Evolutionary conservation across 1,140 invertebrate species (phyloP).

Genomic region (Bombus vancouverensis): DNA sequence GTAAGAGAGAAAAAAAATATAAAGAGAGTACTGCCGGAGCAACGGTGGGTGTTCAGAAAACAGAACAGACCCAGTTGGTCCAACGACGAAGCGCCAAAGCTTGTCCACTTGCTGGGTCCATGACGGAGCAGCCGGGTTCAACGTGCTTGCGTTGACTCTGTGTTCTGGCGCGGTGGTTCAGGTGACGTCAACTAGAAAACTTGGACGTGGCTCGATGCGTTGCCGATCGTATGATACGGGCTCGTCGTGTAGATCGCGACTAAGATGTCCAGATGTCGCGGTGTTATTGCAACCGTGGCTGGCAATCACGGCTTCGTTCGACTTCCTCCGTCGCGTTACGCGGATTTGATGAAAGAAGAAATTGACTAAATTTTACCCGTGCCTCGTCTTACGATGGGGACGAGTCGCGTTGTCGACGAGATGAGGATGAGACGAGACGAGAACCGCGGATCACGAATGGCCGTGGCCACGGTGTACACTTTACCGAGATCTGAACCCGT

Average conservation of each 20-base stretch:
- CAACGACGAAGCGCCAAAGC: slow-evolving; percentile 73
- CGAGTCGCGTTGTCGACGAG: slow-evolving; percentile 55
- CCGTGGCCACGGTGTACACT: slow-evolving; percentile 57
- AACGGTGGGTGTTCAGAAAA: slow-evolving; percentile 77
- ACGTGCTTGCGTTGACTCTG: slow-evolving; percentile 39
- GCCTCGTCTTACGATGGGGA: slow-evolving; percentile 54
- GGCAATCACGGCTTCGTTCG: slow-evolving; percentile 51
- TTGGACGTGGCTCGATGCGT: slow-evolving; percentile 9
- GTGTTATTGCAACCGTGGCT: slow-evolving; percentile 30
- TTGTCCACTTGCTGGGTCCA: slow-evolving; percentile 73
- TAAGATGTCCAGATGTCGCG: slow-evolving; percentile 37
- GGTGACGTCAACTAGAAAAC: slow-evolving; percentile 8
- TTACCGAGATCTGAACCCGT: slow-evolving; percentile 33
- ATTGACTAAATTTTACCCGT: slow-evolving; percentile 76
- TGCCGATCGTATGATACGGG: slow-evolving; percentile 22
- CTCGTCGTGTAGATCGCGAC: slow-evolving; percentile 23
- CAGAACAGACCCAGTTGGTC: slow-evolving; percentile 77
- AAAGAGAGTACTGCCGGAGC: slow-evolving; percentile 58
- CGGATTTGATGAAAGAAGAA: slow-evolving; percentile 60
- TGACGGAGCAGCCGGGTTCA: slow-evolving; percentile 53
- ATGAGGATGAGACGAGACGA: slow-evolving; percentile 20
- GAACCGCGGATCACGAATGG: slow-evolving; percentile 64
- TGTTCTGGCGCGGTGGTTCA: not conserved
- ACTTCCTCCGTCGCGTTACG: slow-evolving; percentile 36
- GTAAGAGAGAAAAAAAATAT: slow-evolving; percentile 66